A percentile compares a stretch with the other conserved stretches of the same genome.
Evolutionary conservation across 2,888 invertebrate species (phyloP).

Genomic region (Malthinus flaveolus): DNA sequence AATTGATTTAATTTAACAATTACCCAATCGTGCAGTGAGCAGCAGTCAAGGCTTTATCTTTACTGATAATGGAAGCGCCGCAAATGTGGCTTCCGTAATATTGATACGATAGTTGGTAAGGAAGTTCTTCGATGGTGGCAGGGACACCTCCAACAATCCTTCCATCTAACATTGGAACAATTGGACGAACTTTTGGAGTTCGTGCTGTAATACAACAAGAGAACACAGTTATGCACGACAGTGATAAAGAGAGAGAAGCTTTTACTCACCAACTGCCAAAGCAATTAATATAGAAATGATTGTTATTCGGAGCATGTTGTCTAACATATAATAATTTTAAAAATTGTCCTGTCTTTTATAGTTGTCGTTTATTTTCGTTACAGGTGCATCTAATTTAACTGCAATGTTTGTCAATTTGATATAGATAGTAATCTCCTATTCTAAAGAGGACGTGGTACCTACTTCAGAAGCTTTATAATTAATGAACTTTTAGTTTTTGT

Average conservation of each 20-base stretch:
- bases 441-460: too few species aligned
- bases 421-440: too few species aligned
- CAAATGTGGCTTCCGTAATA: constrained; percentile 35
- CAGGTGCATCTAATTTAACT: too few species aligned
- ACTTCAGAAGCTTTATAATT: too few species aligned
- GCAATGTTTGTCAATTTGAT: too few species aligned
- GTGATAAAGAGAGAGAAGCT: background rate
- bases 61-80: constrained; percentile 40
- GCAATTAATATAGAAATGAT: constrained; percentile 1
- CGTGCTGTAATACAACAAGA: background rate
- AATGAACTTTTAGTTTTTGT: too few species aligned
- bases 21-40: constrained; percentile 40
- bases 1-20: background rate
- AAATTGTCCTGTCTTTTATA: too few species aligned
- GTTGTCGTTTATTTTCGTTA: too few species aligned
- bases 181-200: constrained; percentile 2
- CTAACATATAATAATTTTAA: too few species aligned
- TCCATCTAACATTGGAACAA: constrained; percentile 25
- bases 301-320: background rate
- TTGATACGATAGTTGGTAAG: constrained; percentile 40
- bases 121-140: constrained; percentile 37
- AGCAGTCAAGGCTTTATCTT: constrained; percentile 37
- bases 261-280: background rate
- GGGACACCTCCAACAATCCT: constrained; percentile 41
- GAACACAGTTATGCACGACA: background rate